Evolutionary conservation across 2,113 vertebrate genomes (phyloP).

Genomic region (Chloroceryle aenea): DNA sequence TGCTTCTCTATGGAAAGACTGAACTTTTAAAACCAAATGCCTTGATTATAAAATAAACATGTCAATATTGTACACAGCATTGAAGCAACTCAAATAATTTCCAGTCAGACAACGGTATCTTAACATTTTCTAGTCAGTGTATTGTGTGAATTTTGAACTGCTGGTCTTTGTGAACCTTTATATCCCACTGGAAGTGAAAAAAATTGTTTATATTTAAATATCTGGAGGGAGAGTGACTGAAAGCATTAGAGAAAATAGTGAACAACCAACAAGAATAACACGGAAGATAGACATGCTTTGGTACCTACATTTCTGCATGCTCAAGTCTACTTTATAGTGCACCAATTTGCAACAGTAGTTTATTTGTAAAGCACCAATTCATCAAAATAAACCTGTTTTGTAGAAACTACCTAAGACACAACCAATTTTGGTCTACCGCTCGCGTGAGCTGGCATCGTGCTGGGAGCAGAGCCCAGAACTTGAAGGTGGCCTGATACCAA

Average conservation of each 20-base stretch:
- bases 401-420: neutral
- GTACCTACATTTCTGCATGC: neutral
- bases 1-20: neutral
- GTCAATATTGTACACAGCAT: neutral
- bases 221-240: neutral
- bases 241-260: neutral
- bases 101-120: neutral
- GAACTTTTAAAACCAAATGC: neutral
- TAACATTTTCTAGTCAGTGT: neutral
- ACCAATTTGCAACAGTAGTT: neutral
- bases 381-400: neutral
- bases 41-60: neutral
- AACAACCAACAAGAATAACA: neutral
- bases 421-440: neutral
- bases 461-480: neutral
- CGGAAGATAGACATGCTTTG: neutral
- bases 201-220: neutral
- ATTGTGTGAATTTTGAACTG: neutral
- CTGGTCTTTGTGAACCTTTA: neutral
- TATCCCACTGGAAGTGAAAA: neutral
- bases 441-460: neutral
- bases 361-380: neutral
- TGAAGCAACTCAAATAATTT: neutral
- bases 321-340: neutral
- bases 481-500: neutral